These are phyloP conservation scores for Cristatella mucedo DNA, from an alignment of 2,888 invertebrate species.

Conservation along the genomic window DNA sequence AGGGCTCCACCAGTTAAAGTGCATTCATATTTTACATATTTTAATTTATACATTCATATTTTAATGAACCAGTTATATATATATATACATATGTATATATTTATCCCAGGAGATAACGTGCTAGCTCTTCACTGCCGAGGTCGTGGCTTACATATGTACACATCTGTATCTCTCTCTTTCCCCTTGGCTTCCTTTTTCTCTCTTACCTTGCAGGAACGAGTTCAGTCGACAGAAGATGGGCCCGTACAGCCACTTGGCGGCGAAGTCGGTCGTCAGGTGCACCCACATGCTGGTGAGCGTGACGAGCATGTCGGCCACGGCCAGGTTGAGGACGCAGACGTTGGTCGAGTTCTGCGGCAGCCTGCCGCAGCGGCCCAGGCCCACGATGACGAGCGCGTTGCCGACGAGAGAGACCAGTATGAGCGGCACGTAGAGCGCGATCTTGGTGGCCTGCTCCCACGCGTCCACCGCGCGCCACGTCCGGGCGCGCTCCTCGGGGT, in stretches of 20 bases:
- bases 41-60: not conserved
- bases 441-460: not conserved
- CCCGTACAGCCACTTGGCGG: not conserved
- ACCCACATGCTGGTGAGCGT: constrained; percentile 3
- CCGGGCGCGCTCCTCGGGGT: too few species aligned
- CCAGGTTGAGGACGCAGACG: constrained; percentile 3
- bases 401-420: not conserved
- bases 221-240: not conserved
- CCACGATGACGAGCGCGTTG: constrained; percentile 1
- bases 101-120: too few species aligned
- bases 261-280: not conserved
- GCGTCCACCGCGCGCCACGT: not conserved
- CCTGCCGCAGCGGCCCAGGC: not conserved
- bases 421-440: not conserved
- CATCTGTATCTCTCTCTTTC: too few species aligned
- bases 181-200: too few species aligned
- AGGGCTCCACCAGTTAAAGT: not conserved
- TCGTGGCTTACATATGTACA: too few species aligned
- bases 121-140: too few species aligned
- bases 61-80: too few species aligned
- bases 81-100: too few species aligned
- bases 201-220: not conserved
- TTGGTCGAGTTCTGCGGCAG: not conserved
- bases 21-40: not conserved
- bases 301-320: constrained; percentile 3